Evolutionary conservation across 2,797 vertebrate species (phyloP), one percentile per base, ranked within the genome.

Genomic region (Phrynocephalus guinanensis): DNA sequence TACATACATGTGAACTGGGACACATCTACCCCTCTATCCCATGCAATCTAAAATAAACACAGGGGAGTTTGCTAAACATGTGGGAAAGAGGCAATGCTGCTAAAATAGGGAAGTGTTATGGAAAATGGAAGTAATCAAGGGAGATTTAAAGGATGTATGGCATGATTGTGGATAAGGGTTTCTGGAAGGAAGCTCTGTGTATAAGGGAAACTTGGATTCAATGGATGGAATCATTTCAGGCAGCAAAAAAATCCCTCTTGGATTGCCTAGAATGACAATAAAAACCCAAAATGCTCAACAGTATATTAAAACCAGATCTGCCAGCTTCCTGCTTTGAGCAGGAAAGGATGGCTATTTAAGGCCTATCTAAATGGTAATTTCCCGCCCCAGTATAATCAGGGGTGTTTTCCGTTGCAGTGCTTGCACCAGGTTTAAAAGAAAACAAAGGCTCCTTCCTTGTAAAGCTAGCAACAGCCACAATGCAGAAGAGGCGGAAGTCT

Each of bases 311-410:
- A 76, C 63, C 83, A 88, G 83, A 80, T 85, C 60, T 81, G 56
- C 60, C 5, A 85, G 78, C 60, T 76, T 88, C 87, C 70, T 85
- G 71, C 63, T 88, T 76, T 68, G 48, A 76, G 30, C 78, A 56
- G 83, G 87, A 85, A 88, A 85, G 18, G 11, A 81, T 78, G 68
- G 71, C 87, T 75, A 85, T 81, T 85, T 82, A 85, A 78, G 71
- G 63, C 63, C 78, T 82, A 88, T 75, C 79, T 85, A 56, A 71
- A 81, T 82, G 30, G 44, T 82, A 80, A 88, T 88, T 88, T 85
- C 78, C 83, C 81, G 83, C 63, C 70, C 26, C 60, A 84, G 52
- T 24, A 70, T 50, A 76, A 56, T 85, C 79, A 82, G 70, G 52
- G 38, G 24, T 33, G 30, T 82, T 87, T 75, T n/a, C 80, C 67